Percentiles rank a stretch among this genome's conserved stretches.
These are phyloP conservation scores for Tachycineta bicolor DNA, from an alignment of 2,113 vertebrate genomes.

Conservation along the genomic window DNA sequence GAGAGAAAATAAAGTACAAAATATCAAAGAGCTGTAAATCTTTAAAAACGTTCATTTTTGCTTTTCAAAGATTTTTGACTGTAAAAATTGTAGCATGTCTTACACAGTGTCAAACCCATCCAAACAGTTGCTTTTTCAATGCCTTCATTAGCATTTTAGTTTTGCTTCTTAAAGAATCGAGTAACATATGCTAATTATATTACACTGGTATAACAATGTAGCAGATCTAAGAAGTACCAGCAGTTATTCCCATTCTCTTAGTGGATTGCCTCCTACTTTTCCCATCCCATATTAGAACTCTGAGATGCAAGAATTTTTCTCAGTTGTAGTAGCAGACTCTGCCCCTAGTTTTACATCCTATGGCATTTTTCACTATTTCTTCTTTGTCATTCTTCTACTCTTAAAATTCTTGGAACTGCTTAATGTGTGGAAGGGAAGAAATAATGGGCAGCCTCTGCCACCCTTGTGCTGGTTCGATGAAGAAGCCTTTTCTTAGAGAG, in stretches of 20 bases:
- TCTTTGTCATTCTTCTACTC: background rate
- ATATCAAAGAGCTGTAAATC: slow-evolving; percentile 1
- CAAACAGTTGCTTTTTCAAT: background rate
- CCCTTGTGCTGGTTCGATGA: background rate
- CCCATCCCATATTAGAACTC: background rate
- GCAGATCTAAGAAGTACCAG: background rate
- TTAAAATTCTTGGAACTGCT: background rate
- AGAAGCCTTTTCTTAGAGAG: background rate
- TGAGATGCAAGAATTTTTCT: background rate
- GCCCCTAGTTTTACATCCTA: background rate
- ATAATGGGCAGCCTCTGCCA: background rate
- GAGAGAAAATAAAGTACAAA: background rate
- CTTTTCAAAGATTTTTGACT: background rate
- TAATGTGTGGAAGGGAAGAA: background rate
- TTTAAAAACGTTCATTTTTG: background rate
- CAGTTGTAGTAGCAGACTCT: background rate
- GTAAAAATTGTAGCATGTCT: background rate
- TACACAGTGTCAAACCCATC: background rate
- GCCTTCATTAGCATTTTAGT: background rate
- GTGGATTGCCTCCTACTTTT: background rate
- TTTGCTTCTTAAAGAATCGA: slow-evolving; percentile 7
- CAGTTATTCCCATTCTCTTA: background rate
- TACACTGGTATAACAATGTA: background rate
- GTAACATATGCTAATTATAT: background rate
- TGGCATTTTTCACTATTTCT: background rate